Conservation (phyloP, 2,797 vertebrate species). For the Anomalospiza imberbis region DNA sequence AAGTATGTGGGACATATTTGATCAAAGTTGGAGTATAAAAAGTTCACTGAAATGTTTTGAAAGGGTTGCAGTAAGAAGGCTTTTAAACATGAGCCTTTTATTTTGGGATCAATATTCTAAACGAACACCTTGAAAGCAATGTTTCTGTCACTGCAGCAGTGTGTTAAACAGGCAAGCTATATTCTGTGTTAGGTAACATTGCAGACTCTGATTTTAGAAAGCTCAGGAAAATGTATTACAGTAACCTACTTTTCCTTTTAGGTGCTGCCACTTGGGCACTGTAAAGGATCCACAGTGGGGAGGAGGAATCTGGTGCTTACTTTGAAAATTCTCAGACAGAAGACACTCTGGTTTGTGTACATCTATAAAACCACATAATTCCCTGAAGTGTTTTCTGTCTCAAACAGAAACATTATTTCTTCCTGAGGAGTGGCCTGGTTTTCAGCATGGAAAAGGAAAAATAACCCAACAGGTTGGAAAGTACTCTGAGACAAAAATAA, state of each 20-base stretch:
- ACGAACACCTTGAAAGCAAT: background rate
- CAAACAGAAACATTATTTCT: background rate
- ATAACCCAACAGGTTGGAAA: background rate
- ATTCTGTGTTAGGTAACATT: background rate
- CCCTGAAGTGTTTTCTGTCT: background rate
- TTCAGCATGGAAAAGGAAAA: background rate
- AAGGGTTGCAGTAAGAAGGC: background rate
- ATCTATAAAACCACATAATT: background rate
- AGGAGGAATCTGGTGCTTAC: background rate
- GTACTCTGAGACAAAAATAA: background rate
- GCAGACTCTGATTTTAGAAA: background rate
- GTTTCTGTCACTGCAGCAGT: background rate
- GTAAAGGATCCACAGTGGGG: background rate
- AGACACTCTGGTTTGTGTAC: background rate
- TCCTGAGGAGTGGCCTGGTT: background rate
- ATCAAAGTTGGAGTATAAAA: background rate
- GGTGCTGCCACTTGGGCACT: background rate
- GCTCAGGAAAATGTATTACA: background rate
- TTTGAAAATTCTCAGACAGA: conserved; percentile 6
- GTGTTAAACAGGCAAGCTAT: background rate
- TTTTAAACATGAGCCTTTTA: background rate
- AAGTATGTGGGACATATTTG: background rate
- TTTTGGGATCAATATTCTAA: background rate
- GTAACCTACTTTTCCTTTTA: background rate
- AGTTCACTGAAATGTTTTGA: background rate